Evolutionary conservation across 2,113 vertebrate species (phyloP).

Genomic region (Origma solitaria): DNA sequence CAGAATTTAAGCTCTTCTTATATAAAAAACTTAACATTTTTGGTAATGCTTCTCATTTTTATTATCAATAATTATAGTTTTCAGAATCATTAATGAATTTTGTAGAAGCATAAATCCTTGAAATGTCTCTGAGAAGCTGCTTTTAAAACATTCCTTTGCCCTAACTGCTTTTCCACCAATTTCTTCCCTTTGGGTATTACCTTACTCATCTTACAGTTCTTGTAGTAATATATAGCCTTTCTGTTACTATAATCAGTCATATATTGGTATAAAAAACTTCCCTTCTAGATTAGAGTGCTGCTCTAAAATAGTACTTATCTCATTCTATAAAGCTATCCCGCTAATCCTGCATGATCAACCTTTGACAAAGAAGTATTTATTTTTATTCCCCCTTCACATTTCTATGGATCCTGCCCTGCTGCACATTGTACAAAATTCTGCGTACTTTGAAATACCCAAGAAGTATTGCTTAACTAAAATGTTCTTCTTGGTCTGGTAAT

Average conservation of each 20-base stretch:
- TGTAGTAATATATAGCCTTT: neutral
- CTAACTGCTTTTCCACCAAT: neutral
- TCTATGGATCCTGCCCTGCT: neutral
- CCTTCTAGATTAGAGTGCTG: neutral
- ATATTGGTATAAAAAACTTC: neutral
- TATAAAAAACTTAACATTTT: neutral
- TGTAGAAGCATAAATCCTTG: neutral
- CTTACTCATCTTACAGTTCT: neutral
- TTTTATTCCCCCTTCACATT: neutral
- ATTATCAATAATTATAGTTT: neutral
- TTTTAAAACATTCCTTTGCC: neutral
- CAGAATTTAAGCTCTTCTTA: neutral
- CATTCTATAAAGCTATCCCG: neutral
- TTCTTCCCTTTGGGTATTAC: neutral
- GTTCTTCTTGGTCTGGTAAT: neutral
- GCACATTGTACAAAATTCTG: neutral
- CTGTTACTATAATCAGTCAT: neutral
- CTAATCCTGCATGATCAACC: neutral
- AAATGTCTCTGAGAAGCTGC: neutral
- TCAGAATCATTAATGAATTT: neutral
- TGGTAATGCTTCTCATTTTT: neutral
- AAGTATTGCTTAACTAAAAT: neutral
- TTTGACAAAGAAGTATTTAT: neutral
- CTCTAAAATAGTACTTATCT: neutral
- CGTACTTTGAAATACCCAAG: neutral